Evolutionary conservation across 1,140 invertebrate species (phyloP).

Genomic region (Cydia fagiglandana): DNA sequence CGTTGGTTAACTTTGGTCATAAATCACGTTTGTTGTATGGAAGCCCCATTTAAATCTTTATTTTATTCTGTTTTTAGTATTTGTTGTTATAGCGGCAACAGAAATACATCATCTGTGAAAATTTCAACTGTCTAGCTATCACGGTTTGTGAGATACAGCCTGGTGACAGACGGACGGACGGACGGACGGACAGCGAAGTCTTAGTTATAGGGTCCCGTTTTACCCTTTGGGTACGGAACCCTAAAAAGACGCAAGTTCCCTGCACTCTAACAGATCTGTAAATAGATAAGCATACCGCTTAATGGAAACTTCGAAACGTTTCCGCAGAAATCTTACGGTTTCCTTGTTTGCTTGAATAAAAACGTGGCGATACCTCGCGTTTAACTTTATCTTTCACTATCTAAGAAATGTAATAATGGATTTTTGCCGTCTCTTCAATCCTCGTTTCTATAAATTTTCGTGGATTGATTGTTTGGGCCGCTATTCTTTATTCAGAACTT

Average conservation of each 20-base stretch:
- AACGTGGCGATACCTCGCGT: background rate
- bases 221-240: too few relatives aligned
- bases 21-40: too few relatives aligned
- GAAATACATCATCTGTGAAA: too few relatives aligned
- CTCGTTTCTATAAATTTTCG: conserved; percentile 2
- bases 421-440: conserved; percentile 10
- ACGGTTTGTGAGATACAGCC: too few relatives aligned
- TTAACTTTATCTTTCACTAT: conserved; percentile 9
- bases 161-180: too few relatives aligned
- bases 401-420: conserved; percentile 27
- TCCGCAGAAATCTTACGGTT: conserved; percentile 16
- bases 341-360: conserved; percentile 9
- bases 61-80: too few relatives aligned
- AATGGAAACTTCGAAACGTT: conserved; percentile 1
- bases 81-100: too few relatives aligned
- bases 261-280: background rate
- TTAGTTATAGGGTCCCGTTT: too few relatives aligned
- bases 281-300: conserved; percentile 25
- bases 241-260: conserved; percentile 2
- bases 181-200: too few relatives aligned
- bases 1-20: too few relatives aligned
- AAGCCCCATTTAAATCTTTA: too few relatives aligned
- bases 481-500: conserved; percentile 10
- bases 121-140: too few relatives aligned
- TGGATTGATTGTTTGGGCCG: conserved; percentile 2